Conservation (phyloP, 1,140 invertebrate genomes). For the Amphibalanus amphitrite region DNA sequence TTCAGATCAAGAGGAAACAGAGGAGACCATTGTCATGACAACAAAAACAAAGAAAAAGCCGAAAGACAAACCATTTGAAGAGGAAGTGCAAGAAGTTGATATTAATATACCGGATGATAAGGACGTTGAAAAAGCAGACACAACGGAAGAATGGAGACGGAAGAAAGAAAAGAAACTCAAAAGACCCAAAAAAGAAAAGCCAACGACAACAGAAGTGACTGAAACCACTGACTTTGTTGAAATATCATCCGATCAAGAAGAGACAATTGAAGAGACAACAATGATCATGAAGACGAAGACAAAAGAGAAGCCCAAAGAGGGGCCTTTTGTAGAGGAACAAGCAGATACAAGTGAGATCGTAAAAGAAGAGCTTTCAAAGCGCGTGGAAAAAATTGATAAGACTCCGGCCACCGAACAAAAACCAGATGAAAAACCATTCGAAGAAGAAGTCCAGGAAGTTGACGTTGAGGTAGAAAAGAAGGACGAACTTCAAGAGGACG, state of each 20-base stretch:
- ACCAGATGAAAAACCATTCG: conserved; percentile 8
- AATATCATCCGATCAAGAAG: conserved; percentile 9
- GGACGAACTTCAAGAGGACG: too few species aligned
- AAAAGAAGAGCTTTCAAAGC: conserved; percentile 7
- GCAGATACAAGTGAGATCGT: conserved; percentile 9
- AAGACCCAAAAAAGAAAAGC: too few species aligned
- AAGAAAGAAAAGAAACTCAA: too few species aligned
- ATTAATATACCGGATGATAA: too few species aligned
- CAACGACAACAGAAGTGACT: conserved; percentile 8
- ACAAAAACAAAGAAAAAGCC: not conserved
- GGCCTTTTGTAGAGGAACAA: conserved; percentile 3
- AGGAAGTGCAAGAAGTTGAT: not conserved
- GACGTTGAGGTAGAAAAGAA: too few species aligned
- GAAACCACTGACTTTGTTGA: conserved; percentile 6
- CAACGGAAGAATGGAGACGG: too few species aligned
- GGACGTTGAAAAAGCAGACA: too few species aligned
- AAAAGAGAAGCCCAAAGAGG: conserved; percentile 8
- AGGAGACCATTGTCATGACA: too few species aligned
- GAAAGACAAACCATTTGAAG: not conserved
- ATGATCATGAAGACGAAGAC: conserved; percentile 4
- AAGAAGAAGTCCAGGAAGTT: conserved; percentile 7
- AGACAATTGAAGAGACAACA: conserved; percentile 7
- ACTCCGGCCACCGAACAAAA: conserved; percentile 2
- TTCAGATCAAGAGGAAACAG: conserved; percentile 9
- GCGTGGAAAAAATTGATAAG: conserved; percentile 6